Evolutionary conservation across 2,113 vertebrate genomes (phyloP), one percentile per base, ranked within the genome.

Genomic region (Hydrochoerus hydrochaeris): DNA sequence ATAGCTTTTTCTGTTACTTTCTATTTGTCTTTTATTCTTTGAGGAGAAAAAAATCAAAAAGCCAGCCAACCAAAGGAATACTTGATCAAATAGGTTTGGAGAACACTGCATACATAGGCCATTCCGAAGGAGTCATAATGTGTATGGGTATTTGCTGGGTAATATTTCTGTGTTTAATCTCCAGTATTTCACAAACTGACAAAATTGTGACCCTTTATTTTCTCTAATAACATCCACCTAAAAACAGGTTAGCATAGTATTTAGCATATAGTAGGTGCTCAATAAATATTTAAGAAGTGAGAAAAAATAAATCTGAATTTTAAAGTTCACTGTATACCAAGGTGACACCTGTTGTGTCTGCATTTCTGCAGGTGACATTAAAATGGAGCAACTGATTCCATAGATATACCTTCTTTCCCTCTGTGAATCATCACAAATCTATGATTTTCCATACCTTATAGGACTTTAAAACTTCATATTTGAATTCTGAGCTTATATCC

Each of bases 221-320:
- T 92, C 71, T 28, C 14, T 62, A 1, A 83, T 38, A 90, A 77
- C 7, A 89, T 88, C 49, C 84, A 12, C 84, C 52, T 11, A 54
- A 73, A 26, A 52, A 75, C 13, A 86, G 35, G 16, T 54, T 77
- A 85, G 78, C 67, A 83, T 35, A 77, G 38, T 52, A 85, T 82
- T 77, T 95, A 87, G 12, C 22, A 17, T 7, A 65, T 89, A 91
- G 7, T 82, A 91, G 46, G 44, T 91, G 46, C 73, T 85, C 73
- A 94, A 73, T 60, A 86, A 80, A 87, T 90, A 24, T 46, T 95
- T 75, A 30, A 88, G 94, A 90, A 78, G 38, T 32, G 24, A 86
- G 57, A 16, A 77, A 57, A 58, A 63, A 11, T 5, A 71, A 91
- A 82, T 90, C 54, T 97, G 71, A 60, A 35, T 0, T 65, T 67